Base-by-base conservation (phyloP, 1,140 invertebrate species). In the Bombus confusus region DNA sequence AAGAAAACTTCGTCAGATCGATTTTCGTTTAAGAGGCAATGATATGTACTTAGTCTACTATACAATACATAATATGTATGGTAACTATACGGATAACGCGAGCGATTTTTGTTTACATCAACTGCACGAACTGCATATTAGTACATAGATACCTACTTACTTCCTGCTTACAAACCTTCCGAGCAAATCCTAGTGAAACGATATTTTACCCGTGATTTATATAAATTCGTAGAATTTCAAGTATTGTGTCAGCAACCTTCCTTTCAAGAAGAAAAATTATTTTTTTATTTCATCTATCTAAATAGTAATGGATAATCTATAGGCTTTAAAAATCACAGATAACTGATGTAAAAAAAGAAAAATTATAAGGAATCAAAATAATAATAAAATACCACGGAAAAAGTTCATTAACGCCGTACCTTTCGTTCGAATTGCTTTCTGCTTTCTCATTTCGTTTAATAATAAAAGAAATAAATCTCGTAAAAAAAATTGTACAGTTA, bases 11-110 rank as follows among this genome's bases (percentile, higher is more conserved):
- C 68, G 41, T 39, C 59, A 34, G 69, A 15, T 72, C 59, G 76
- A 25, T 80, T 82, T 62, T 59, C 41, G 52, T 57, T 80, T 86
- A 92, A 91, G 89, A 94, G 91, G 89, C 92, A 90, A 94, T 94
- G 94, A 94, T 94, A 94, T 94, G 93, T 94, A 91, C 82, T 92
- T 94, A 89, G 37, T 57, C 87, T 90, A 90, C 37, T 59, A 64
- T 64, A 64, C 13, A 31, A 15, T 64, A 31, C 15, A 31, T 31
- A 31, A 52, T 68, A 37, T 31, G 25, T 71, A 43, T 80, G 79
- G 79, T 78, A 80, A 52, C 47, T 88, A 83, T 72, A 72, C 39
- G n/a, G n/a, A 64, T 57, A 52, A 84, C 78, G 72, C 62, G 82
- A 87, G 64, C 78, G 62, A 75, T 62, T 80, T 37, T 72, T 31